Conservation (phyloP, 2,797 vertebrate genomes). For the Chrysocyon brachyurus region DNA sequence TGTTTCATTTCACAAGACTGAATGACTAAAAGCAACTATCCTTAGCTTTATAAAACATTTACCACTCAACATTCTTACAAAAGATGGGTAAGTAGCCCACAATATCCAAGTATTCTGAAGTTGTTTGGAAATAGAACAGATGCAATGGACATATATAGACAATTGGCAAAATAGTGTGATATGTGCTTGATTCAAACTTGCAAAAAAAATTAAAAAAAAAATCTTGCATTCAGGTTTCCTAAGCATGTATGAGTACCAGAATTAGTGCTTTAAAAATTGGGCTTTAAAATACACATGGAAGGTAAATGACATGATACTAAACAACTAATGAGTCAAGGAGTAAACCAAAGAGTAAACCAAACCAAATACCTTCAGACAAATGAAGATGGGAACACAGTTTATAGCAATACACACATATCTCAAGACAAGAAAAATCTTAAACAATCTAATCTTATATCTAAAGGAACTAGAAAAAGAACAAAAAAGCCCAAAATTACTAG, state of each 20-base stretch:
- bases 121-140: constrained; percentile 6
- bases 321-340: background rate
- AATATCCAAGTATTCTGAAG: background rate
- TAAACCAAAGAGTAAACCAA: background rate
- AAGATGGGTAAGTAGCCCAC: background rate
- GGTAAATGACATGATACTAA: background rate
- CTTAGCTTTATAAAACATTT: background rate
- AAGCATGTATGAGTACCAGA: background rate
- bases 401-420: background rate
- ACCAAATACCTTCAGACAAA: background rate
- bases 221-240: background rate
- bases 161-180: background rate
- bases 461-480: background rate
- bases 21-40: background rate
- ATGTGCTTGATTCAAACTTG: background rate
- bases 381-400: background rate
- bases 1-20: background rate
- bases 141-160: background rate
- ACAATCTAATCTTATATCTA: background rate
- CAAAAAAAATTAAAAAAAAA: too few relatives aligned
- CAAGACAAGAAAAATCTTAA: background rate
- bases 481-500: background rate
- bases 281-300: background rate
- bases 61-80: background rate
- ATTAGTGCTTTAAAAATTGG: background rate